A percentile compares a stretch with the other conserved stretches of the same genome.
phyloP scores from a whole-genome alignment of 2,888 invertebrate species.

The Cephus pulcher region DNA sequence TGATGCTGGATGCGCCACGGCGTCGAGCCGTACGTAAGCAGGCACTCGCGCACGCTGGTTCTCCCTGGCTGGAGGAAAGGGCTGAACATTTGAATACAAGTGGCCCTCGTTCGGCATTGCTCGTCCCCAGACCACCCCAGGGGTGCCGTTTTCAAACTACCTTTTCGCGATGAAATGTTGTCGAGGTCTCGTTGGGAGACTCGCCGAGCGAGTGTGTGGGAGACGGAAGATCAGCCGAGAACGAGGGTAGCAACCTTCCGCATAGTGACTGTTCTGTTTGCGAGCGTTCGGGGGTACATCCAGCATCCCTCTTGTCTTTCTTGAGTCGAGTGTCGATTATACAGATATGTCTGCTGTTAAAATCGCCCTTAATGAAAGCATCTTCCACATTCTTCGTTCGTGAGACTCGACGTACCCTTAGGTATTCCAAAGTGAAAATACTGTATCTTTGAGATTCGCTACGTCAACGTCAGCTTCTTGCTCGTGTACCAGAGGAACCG shows the following conservation, averaged over 20 bases:
- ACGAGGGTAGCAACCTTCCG: not conserved
- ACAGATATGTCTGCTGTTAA: not conserved
- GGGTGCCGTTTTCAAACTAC: constrained; percentile 30
- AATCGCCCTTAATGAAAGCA: not conserved
- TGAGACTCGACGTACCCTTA: not conserved
- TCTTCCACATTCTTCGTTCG: not conserved
- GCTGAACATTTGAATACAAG: constrained; percentile 39
- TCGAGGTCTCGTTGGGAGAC: not conserved
- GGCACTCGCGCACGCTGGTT: not conserved
- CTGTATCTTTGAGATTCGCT: too few relatives aligned
- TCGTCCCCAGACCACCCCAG: constrained; percentile 21
- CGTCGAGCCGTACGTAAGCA: not conserved
- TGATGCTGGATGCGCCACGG: not conserved
- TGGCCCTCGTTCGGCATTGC: constrained; percentile 33
- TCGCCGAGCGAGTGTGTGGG: not conserved
- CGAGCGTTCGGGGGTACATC: not conserved
- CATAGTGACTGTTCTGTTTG: not conserved
- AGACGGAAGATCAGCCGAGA: constrained; percentile 6
- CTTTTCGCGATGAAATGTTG: constrained; percentile 29
- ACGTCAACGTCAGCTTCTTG: not conserved
- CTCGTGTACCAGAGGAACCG: not conserved
- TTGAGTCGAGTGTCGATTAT: not conserved
- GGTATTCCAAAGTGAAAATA: not conserved
- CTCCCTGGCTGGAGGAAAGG: constrained; percentile 27
- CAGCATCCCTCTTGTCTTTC: not conserved